phyloP scores from a whole-genome alignment of 2,113 vertebrate species.

The Benitochromis conjunctus region DNA sequence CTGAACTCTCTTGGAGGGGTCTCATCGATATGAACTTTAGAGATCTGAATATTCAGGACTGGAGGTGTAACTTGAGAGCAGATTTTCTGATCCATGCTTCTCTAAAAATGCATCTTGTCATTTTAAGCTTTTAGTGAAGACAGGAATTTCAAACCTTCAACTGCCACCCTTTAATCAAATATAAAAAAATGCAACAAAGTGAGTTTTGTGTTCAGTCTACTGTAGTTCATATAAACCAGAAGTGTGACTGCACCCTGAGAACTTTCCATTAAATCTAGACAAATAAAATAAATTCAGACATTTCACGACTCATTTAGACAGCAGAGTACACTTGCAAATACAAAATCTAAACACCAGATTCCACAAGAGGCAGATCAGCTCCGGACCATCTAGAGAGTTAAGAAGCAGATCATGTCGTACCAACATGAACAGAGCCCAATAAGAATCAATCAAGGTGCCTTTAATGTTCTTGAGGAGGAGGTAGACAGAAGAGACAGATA shows the following conservation, averaged over 20 bases:
- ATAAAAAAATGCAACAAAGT: constrained; percentile 22
- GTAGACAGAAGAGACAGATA: constrained; percentile 64
- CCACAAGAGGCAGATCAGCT: background rate
- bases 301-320: background rate
- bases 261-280: constrained; percentile 16
- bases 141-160: background rate
- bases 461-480: constrained; percentile 52
- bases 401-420: constrained; percentile 18
- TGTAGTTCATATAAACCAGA: background rate
- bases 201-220: background rate
- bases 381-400: constrained; percentile 17
- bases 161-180: background rate
- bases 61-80: background rate
- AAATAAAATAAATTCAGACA: background rate
- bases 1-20: constrained; percentile 30
- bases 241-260: constrained; percentile 51
- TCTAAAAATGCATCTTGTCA: background rate
- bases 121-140: background rate
- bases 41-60: background rate
- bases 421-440: background rate
- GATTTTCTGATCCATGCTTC: background rate
- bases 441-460: constrained; percentile 21
- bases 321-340: background rate
- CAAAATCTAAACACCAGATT: background rate
- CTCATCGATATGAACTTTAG: background rate